Percentiles rank a stretch among this genome's conserved stretches.
phyloP scores from a whole-genome alignment of 2,888 invertebrate species.

The Amaurobius ferox region DNA sequence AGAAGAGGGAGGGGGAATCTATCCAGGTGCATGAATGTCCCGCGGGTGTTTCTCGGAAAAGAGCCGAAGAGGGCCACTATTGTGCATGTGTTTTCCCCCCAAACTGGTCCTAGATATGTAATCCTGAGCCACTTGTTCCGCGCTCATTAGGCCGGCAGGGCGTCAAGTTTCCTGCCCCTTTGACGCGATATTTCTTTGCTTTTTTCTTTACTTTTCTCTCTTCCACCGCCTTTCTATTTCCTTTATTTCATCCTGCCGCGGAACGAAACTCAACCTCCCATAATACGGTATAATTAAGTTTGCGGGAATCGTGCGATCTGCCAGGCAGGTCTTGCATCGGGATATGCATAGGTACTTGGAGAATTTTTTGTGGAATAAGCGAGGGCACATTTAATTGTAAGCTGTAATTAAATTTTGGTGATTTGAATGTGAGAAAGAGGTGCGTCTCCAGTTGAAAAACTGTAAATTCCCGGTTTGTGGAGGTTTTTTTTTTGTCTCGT shows the following conservation, averaged over 20 bases:
- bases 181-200: constrained; percentile 49
- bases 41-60: constrained; percentile 37
- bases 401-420: too few species aligned
- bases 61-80: constrained; percentile 34
- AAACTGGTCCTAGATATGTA: constrained; percentile 50
- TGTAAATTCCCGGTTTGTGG: too few species aligned
- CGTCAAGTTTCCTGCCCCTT: constrained; percentile 65
- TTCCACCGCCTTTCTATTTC: background rate
- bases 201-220: background rate
- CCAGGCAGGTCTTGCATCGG: background rate
- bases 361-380: background rate
- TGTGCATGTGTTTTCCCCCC: constrained; percentile 31
- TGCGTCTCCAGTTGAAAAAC: too few species aligned
- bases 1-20: background rate
- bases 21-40: constrained; percentile 52
- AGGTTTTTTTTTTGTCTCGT: too few species aligned
- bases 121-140: constrained; percentile 56
- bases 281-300: constrained; percentile 19
- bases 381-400: too few species aligned
- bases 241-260: constrained; percentile 19
- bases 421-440: too few species aligned
- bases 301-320: constrained; percentile 2
- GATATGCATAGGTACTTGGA: background rate
- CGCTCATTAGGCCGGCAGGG: constrained; percentile 62
- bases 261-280: constrained; percentile 17